Percentiles rank a stretch among this genome's conserved stretches.
Evolutionary conservation across 2,888 invertebrate genomes (phyloP).

Genomic region (Brenthis daphne): DNA sequence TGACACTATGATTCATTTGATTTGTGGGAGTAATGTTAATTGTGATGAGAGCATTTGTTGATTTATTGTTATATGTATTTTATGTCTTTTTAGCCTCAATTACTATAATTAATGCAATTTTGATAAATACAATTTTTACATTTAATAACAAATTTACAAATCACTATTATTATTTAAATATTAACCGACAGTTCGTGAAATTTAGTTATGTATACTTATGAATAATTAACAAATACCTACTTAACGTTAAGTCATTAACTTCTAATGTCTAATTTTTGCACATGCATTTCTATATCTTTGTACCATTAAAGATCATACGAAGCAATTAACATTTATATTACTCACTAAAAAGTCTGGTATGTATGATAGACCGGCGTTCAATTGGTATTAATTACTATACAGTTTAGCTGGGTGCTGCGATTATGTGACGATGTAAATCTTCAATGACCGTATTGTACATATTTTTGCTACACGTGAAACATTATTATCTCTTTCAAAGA

Average conservation of each 20-base stretch:
- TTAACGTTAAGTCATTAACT: no score
- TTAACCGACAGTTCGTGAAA: no score
- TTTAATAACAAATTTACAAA: background rate
- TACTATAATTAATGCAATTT: background rate
- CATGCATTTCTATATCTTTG: no score
- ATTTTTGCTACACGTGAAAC: background rate
- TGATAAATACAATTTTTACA: background rate
- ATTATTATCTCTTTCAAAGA: background rate
- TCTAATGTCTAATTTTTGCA: no score
- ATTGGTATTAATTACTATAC: constrained; percentile 37
- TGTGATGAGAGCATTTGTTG: constrained; percentile 13
- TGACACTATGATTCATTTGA: constrained; percentile 49
- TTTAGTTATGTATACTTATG: no score
- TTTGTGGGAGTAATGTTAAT: constrained; percentile 44
- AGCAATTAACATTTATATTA: background rate
- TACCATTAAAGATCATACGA: background rate
- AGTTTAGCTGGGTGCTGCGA: constrained; percentile 29
- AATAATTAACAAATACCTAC: no score
- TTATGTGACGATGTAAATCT: constrained; percentile 30
- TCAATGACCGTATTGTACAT: constrained; percentile 6
- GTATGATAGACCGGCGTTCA: constrained; percentile 18
- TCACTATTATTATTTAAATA: no score
- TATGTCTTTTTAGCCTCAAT: background rate
- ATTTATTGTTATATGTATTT: constrained; percentile 13
- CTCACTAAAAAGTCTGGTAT: constrained; percentile 4